These are phyloP conservation scores for Fratercula arctica DNA, from an alignment of 2,797 vertebrate species.

Conservation along the genomic window DNA sequence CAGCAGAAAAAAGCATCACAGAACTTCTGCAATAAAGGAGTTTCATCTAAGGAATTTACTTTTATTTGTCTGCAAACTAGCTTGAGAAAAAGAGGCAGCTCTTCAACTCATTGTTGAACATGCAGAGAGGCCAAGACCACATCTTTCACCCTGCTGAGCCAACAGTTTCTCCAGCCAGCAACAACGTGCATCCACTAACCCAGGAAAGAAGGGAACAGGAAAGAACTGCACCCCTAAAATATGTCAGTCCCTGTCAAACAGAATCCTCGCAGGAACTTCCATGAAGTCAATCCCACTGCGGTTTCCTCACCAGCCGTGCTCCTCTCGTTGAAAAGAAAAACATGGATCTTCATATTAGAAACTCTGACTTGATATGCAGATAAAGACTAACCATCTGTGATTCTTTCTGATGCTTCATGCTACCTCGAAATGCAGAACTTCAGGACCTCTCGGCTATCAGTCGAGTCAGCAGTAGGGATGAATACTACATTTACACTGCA, in stretches of 20 bases:
- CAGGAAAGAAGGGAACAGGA: not conserved
- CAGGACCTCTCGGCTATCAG: not conserved
- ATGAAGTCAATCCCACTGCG: not conserved
- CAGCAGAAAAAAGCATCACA: not conserved
- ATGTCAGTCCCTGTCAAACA: not conserved
- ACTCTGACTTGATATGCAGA: not conserved
- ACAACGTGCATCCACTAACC: not conserved
- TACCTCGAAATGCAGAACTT: conserved; percentile 1
- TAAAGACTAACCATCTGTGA: not conserved
- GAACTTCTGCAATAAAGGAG: not conserved
- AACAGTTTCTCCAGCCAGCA: too few species aligned
- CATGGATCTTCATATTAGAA: not conserved
- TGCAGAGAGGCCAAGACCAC: not conserved
- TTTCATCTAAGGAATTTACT: not conserved
- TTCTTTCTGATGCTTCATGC: not conserved
- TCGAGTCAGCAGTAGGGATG: not conserved
- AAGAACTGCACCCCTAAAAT: not conserved
- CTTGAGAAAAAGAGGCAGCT: not conserved
- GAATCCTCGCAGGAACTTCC: not conserved
- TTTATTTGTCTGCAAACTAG: not conserved
- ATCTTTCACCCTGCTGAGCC: not conserved
- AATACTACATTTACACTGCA: not conserved
- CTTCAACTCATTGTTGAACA: not conserved
- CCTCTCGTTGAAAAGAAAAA: not conserved
- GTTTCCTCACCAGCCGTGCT: not conserved